phyloP scores from a whole-genome alignment of 2,888 invertebrate species.

The Hypercompe scribonia region DNA sequence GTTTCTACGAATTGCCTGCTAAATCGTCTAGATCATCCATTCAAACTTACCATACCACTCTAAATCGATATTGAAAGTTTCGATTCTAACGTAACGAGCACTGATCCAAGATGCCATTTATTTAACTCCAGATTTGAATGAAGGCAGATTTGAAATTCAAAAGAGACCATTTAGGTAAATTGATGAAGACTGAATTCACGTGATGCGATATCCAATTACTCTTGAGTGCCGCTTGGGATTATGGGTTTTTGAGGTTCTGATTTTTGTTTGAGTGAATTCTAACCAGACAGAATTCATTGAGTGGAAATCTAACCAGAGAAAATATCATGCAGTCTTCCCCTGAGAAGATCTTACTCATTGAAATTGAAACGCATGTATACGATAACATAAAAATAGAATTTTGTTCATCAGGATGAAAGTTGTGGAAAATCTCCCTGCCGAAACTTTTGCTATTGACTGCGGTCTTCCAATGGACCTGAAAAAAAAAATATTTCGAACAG shows the following conservation, averaged over 20 bases:
- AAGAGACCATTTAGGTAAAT: constrained; percentile 51
- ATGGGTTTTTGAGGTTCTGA: constrained; percentile 30
- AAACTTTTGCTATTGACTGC: neutral
- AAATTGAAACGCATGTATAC: neutral
- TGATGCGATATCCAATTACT: constrained; percentile 42
- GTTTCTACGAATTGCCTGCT: constrained; percentile 10
- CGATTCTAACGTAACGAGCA: constrained; percentile 33
- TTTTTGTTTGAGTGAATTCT: neutral
- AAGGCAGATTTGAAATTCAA: constrained; percentile 67
- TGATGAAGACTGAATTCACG: constrained; percentile 41
- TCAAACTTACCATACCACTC: constrained; percentile 22
- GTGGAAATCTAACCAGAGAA: neutral
- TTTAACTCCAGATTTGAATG: constrained; percentile 61
- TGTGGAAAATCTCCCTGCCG: neutral
- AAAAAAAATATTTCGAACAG: neutral
- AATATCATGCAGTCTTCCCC: neutral
- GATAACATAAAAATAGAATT: neutral
- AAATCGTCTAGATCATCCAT: constrained; percentile 19
- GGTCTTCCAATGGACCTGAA: neutral
- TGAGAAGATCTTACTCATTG: neutral
- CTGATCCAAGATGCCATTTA: constrained; percentile 51
- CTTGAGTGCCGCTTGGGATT: constrained; percentile 38
- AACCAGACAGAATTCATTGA: neutral
- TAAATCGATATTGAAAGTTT: constrained; percentile 23
- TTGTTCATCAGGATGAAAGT: neutral